These are phyloP conservation scores for Melinopterus prodromus DNA, from an alignment of 2,888 invertebrate species.

Conservation along the genomic window DNA sequence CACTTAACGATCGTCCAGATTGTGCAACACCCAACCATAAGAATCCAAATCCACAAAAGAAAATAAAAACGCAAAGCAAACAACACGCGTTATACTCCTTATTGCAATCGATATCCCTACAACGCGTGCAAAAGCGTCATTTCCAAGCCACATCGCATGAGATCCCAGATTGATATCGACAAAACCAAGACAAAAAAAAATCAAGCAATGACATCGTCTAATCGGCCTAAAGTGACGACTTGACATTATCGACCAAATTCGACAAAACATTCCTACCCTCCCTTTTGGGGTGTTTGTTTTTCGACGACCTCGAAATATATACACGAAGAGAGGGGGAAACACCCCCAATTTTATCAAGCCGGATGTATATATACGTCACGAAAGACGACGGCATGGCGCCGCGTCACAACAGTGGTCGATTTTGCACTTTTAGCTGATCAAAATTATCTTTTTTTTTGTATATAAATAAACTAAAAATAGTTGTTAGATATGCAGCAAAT, in stretches of 20 bases:
- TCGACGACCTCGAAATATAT: neutral
- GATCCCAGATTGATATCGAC: neutral
- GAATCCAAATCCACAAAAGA: too few species aligned
- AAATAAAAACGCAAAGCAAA: neutral
- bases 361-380: neutral
- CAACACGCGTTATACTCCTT: neutral
- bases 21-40: too few species aligned
- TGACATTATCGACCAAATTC: neutral
- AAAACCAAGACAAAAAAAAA: neutral
- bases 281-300: neutral
- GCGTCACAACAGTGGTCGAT: neutral
- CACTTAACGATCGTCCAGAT: too few species aligned
- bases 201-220: neutral
- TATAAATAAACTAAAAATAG: too few species aligned
- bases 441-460: too few species aligned
- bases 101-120: neutral
- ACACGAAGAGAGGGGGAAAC: neutral
- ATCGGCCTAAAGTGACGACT: neutral
- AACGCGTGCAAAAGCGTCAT: neutral
- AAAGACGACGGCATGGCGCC: neutral
- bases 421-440: too few species aligned
- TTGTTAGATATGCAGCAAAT: too few species aligned
- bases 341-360: neutral
- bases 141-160: neutral
- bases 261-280: neutral